Base-by-base conservation (phyloP, 2,113 vertebrate species). In the Elephas maximus region DNA sequence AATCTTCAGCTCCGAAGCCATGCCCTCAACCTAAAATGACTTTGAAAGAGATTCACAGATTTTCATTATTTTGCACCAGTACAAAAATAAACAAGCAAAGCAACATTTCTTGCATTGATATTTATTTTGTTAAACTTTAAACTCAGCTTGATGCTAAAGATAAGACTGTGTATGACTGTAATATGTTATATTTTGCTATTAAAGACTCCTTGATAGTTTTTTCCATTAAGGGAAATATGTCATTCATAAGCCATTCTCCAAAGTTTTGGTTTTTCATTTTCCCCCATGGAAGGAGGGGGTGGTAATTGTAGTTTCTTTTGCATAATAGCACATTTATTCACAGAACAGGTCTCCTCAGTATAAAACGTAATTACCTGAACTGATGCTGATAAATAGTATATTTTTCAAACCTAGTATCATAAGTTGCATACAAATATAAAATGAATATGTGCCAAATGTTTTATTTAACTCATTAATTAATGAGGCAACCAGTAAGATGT, bases 241-340 rank as follows among this genome's bases (percentile, higher is more conserved):
- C 97, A 78, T 94, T 97, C 63, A 63, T 24, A 51, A 85, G 71
- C 84, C 45, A 90, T 21, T 78, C 71, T 96, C 77, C 88, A 95
- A 94, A 88, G 71, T 92, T 97, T 74, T 91, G 94, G 73, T 90
- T 97, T 90, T 74, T 92, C 15, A 94, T 95, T 51, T 93, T 89
- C 37, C 82, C 2, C 37, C 18, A 4, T 5, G 33, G 30, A 6
- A 14, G 33, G 4, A 17, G 21, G 28, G 21, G 51, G 21, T 7
- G 37, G 20, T 37, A 76, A 14, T 18, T 48, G 51, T 28, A 12
- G 82, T 95, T 90, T 96, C 80, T 95, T 94, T 92, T 81, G 83
- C 89, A 89, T 48, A 97, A 95, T 53, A 91, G 91, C 85, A 96
- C 97, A 96, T 97, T 95, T 53, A 87, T 95, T 93, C 85, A 65